Evolutionary conservation across 2,797 vertebrate species (phyloP).

Genomic region (Falco berigora): DNA sequence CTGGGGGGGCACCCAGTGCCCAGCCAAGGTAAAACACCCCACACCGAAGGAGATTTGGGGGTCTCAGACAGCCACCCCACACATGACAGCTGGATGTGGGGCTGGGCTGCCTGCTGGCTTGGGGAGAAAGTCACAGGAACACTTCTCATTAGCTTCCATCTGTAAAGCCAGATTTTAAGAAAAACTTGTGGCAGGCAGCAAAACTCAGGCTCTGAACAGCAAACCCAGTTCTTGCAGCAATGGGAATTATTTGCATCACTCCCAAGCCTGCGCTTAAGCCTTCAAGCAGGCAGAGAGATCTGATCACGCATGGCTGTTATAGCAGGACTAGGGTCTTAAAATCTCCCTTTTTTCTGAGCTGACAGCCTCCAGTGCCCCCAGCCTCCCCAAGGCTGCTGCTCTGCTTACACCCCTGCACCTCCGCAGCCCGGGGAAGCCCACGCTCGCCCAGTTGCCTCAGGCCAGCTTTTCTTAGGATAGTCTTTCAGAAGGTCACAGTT

Average conservation of each 20-base stretch:
- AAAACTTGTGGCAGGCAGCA: background rate
- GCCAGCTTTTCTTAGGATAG: too few relatives aligned
- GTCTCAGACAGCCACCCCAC: background rate
- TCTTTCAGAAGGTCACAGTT: background rate
- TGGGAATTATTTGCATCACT: accelerated
- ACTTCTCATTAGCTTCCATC: background rate
- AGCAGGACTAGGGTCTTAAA: background rate
- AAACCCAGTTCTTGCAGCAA: background rate
- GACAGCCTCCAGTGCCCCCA: background rate
- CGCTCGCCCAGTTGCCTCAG: accelerated
- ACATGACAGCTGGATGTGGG: background rate
- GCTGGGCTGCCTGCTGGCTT: background rate
- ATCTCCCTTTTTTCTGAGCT: accelerated
- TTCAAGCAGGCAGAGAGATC: background rate
- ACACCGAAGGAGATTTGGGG: background rate
- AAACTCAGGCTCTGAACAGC: background rate
- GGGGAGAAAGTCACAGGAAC: background rate
- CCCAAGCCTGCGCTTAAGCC: background rate
- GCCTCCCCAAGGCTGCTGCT: background rate
- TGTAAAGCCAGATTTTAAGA: background rate
- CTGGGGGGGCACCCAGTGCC: background rate
- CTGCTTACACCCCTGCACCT: background rate
- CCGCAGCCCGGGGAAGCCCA: background rate
- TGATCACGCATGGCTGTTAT: accelerated
- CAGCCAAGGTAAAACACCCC: background rate